Conservation (phyloP, 1,140 invertebrate species). For the Grapholita molesta region DNA sequence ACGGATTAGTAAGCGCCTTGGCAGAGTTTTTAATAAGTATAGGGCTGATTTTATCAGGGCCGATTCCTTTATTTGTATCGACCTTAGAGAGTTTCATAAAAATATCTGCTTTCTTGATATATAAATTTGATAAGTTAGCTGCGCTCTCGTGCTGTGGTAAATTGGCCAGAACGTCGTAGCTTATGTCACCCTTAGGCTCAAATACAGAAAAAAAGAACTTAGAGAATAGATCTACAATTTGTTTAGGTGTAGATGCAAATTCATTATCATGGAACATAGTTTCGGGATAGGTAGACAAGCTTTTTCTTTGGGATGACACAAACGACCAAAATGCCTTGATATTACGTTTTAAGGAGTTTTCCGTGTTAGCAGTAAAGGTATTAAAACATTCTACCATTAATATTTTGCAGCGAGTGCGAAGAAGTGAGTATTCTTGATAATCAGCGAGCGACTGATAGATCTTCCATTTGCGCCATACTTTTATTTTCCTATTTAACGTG, state of each 20-base stretch:
- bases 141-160: too few relatives aligned
- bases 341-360: background rate
- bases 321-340: slow-evolving; percentile 14
- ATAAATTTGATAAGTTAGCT: too few relatives aligned
- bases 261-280: background rate
- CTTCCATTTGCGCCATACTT: slow-evolving; percentile 5
- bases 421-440: slow-evolving; percentile 10
- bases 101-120: too few relatives aligned
- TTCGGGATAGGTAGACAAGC: background rate
- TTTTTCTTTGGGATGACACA: background rate
- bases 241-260: background rate
- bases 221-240: background rate
- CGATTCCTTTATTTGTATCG: too few relatives aligned
- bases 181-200: background rate
- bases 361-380: background rate
- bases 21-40: too few relatives aligned
- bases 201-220: background rate
- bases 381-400: background rate
- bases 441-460: background rate
- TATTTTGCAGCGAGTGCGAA: background rate
- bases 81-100: too few relatives aligned
- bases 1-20: too few relatives aligned
- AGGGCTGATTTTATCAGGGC: too few relatives aligned
- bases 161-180: too few relatives aligned
- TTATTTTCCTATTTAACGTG: background rate